Conservation (phyloP, 2,113 vertebrate genomes). For the Sula dactylatra region DNA sequence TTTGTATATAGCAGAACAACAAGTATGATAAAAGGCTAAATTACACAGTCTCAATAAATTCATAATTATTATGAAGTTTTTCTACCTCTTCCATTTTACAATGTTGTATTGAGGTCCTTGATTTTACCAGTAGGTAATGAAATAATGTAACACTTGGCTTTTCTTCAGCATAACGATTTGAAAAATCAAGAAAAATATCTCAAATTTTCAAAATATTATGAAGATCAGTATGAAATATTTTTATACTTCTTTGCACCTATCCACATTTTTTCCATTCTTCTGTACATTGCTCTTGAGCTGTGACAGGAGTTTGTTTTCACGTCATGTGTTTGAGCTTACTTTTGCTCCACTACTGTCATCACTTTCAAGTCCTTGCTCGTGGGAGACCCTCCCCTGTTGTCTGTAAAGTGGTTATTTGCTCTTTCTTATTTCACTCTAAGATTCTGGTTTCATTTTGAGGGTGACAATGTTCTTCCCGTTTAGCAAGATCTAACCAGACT, state of each 20-base stretch:
- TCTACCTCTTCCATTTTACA: neutral
- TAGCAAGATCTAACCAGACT: neutral
- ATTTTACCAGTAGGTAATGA: neutral
- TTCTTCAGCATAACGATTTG: neutral
- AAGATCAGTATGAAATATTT: neutral
- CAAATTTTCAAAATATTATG: neutral
- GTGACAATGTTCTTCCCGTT: neutral
- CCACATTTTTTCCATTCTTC: neutral
- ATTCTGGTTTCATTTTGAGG: neutral
- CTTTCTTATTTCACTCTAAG: neutral
- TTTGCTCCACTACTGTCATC: neutral
- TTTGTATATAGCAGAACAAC: neutral
- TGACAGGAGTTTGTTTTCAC: neutral
- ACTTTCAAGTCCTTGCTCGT: neutral
- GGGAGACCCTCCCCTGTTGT: neutral
- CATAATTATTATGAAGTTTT: neutral
- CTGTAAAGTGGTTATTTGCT: neutral
- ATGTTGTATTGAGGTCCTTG: neutral
- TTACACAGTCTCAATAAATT: neutral
- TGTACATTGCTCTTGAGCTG: neutral
- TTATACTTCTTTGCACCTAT: neutral
- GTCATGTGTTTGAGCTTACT: neutral
- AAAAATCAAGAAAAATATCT: neutral
- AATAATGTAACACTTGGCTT: neutral
- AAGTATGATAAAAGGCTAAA: neutral